Evolutionary conservation across 2,888 invertebrate genomes (phyloP).

Genomic region (Lamproptera curius): DNA sequence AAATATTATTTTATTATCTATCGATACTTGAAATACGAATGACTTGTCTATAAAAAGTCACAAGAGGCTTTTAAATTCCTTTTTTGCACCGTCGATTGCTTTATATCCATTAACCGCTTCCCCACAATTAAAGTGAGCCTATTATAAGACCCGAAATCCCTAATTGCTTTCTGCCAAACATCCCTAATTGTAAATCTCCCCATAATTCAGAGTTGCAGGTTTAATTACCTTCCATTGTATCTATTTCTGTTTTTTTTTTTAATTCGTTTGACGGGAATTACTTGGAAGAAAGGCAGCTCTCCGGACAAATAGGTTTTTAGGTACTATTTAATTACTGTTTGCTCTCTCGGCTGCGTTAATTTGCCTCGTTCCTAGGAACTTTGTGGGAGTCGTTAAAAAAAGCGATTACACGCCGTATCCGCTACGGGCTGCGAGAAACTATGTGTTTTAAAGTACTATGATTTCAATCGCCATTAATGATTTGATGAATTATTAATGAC

Average conservation of each 20-base stretch:
- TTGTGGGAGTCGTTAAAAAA: slow-evolving; percentile 17
- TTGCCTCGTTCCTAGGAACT: slow-evolving; percentile 20
- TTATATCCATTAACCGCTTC: slow-evolving; percentile 14
- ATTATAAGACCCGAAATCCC: slow-evolving; percentile 23
- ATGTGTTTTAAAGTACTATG: too few relatives aligned
- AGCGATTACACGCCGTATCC: too few relatives aligned
- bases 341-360: slow-evolving; percentile 32
- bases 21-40: too few relatives aligned
- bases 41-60: too few relatives aligned
- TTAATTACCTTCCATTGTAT: slow-evolving; percentile 57
- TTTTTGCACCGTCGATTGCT: background rate
- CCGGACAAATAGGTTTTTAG: slow-evolving; percentile 53
- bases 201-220: slow-evolving; percentile 51
- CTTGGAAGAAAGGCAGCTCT: slow-evolving; percentile 61
- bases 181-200: slow-evolving; percentile 39
- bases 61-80: too few relatives aligned
- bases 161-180: slow-evolving; percentile 31
- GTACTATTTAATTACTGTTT: slow-evolving; percentile 55
- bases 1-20: too few relatives aligned
- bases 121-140: slow-evolving; percentile 22
- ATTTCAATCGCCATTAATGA: too few relatives aligned
- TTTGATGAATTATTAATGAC: too few relatives aligned
- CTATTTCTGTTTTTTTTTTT: slow-evolving; percentile 45
- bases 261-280: slow-evolving; percentile 60
- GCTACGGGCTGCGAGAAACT: too few relatives aligned